phyloP scores from a whole-genome alignment of 2,797 vertebrate species.

The Argya squamiceps region DNA sequence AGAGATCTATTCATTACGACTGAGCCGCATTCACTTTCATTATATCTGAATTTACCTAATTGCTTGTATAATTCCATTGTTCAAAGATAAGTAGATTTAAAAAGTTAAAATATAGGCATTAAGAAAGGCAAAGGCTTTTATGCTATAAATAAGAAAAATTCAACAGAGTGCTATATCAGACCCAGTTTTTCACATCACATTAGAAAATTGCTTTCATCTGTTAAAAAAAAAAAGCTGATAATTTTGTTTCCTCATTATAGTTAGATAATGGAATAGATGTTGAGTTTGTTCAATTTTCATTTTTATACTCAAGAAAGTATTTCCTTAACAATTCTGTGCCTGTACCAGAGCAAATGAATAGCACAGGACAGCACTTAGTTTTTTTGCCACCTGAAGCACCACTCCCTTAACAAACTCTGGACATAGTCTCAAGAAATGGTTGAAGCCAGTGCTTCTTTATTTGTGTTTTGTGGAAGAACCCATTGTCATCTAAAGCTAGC shows the following conservation, averaged over 20 bases:
- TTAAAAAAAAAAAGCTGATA: background rate
- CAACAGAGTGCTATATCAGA: background rate
- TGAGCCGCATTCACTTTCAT: background rate
- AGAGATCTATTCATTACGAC: background rate
- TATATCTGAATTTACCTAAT: conserved; percentile 23
- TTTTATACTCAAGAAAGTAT: background rate
- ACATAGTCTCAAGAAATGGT: background rate
- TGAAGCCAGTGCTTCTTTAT: background rate
- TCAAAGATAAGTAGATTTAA: conserved; percentile 17
- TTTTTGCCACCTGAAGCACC: background rate
- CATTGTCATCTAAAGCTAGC: background rate
- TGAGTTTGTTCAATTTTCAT: fast-evolving
- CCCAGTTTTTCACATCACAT: background rate
- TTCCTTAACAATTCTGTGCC: background rate
- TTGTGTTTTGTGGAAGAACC: background rate
- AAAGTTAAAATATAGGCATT: background rate
- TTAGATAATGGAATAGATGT: background rate
- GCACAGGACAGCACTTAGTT: fast-evolving
- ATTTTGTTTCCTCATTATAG: background rate
- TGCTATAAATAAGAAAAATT: conserved; percentile 7
- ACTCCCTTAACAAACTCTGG: background rate
- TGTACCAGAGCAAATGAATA: background rate
- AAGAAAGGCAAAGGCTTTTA: background rate
- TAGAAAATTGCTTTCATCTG: background rate
- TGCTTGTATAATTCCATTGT: conserved; percentile 1